These are phyloP conservation scores for Irena cyanogastra DNA, from an alignment of 2,113 vertebrate species.

Conservation along the genomic window DNA sequence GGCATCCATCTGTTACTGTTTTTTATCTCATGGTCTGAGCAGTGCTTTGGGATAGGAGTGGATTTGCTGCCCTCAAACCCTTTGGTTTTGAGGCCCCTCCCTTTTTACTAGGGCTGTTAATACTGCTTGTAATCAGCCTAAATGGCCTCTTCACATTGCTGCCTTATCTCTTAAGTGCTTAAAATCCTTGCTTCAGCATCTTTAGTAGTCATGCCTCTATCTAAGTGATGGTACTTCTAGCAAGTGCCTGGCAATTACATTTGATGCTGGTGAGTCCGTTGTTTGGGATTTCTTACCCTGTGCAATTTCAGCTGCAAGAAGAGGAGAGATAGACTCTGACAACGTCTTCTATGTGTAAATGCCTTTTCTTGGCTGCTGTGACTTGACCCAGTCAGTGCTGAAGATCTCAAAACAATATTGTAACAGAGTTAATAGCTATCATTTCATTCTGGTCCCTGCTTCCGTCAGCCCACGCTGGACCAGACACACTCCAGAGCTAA, in stretches of 20 bases:
- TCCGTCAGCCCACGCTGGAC: not conserved
- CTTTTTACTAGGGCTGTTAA: not conserved
- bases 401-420: not conserved
- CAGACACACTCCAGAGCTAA: not conserved
- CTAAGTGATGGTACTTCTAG: not conserved
- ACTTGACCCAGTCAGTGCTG: not conserved
- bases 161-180: not conserved
- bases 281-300: not conserved
- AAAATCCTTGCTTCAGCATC: not conserved
- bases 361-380: not conserved
- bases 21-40: not conserved
- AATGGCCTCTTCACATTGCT: not conserved
- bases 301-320: not conserved
- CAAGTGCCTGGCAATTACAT: not conserved
- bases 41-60: not conserved
- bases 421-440: not conserved
- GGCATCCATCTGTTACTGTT: not conserved
- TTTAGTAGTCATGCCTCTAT: not conserved
- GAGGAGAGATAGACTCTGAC: not conserved
- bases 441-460: not conserved
- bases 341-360: not conserved
- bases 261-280: not conserved
- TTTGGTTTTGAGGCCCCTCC: not conserved
- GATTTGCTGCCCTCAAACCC: not conserved
- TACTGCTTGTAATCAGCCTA: not conserved